Conservation (phyloP, 2,113 vertebrate species). For the Oreochromis aureus region DNA sequence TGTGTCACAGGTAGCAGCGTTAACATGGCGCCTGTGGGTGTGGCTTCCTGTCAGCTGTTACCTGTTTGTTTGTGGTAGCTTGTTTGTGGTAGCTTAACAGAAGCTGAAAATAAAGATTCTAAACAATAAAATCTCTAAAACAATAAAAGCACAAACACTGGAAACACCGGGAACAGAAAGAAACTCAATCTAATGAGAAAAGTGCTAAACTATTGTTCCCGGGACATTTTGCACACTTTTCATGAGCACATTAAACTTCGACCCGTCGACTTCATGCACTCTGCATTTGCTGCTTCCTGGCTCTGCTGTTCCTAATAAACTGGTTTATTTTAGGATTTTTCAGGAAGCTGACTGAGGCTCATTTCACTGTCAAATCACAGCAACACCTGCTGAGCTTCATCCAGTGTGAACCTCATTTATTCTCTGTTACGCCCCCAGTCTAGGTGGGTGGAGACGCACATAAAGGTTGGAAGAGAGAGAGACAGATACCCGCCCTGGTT, state of each 20-base stretch:
- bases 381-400: background rate
- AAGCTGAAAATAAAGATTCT: background rate
- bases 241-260: background rate
- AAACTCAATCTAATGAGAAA: background rate
- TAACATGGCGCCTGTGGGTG: background rate
- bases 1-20: background rate
- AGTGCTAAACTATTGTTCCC: background rate
- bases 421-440: background rate
- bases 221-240: background rate
- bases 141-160: background rate
- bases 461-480: too few relatives aligned
- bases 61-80: background rate
- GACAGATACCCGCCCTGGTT: too few relatives aligned
- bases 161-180: rapidly evolving
- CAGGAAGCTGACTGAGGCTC: background rate
- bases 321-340: rapidly evolving
- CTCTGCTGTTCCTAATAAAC: background rate
- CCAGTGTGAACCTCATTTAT: background rate
- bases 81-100: background rate
- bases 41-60: background rate
- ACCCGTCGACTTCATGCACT: too few relatives aligned
- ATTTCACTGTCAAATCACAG: background rate
- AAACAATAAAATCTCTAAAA: background rate
- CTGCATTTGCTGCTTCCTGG: background rate
- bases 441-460: too few relatives aligned